Conservation (phyloP, 2,797 vertebrate species). For the Manis pentadactyla region DNA sequence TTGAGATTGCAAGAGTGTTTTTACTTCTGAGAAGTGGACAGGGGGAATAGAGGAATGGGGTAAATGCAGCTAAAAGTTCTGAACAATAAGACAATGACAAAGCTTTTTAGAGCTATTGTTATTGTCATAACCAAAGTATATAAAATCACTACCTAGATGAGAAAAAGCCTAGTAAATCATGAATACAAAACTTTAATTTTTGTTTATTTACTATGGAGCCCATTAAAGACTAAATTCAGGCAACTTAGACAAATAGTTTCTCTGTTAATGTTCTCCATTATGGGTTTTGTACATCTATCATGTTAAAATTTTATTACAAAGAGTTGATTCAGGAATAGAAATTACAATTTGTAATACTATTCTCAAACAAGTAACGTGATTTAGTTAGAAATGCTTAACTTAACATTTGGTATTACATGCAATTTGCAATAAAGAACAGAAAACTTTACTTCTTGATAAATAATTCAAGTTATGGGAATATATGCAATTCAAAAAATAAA, state of each 20-base stretch:
- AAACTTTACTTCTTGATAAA: slow-evolving; percentile 53
- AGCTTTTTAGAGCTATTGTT: not conserved
- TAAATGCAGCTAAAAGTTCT: not conserved
- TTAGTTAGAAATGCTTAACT: slow-evolving; percentile 62
- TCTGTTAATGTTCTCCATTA: not conserved
- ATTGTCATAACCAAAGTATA: not conserved
- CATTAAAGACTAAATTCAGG: not conserved
- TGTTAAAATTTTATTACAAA: slow-evolving; percentile 29
- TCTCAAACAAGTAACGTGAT: not conserved
- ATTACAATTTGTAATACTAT: not conserved
- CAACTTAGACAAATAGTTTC: not conserved
- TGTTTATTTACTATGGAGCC: not conserved
- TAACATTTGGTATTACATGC: slow-evolving; percentile 20
- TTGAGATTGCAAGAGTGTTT: not conserved
- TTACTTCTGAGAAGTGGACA: not conserved
- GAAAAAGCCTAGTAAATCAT: not conserved
- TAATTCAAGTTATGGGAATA: slow-evolving; percentile 75
- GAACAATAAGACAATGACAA: not conserved
- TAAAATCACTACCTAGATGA: not conserved
- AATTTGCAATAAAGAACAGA: slow-evolving; percentile 20
- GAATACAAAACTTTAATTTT: not conserved
- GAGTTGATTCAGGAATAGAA: not conserved
- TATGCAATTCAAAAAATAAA: slow-evolving; percentile 76
- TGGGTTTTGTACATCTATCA: not conserved
- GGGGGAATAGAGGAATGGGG: not conserved